phyloP scores from a whole-genome alignment of 2,113 vertebrate species.

The Hemibagrus wyckioides region DNA sequence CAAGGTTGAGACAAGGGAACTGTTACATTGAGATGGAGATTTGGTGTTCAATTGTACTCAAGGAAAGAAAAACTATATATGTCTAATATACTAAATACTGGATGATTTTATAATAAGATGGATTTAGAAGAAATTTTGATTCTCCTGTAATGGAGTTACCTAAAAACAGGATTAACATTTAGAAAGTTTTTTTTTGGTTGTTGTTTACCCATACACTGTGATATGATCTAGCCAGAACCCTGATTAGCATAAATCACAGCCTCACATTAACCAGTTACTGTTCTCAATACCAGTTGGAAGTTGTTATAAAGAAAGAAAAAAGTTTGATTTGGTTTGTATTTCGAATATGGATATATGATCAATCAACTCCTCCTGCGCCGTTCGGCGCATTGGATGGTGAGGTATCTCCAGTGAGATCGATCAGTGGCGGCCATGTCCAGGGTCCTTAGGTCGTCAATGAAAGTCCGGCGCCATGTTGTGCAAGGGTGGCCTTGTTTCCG shows the following conservation, averaged over 20 bases:
- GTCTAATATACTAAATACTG: not conserved
- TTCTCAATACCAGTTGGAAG: too few species aligned
- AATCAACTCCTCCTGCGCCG: too few species aligned
- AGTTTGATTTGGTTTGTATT: too few species aligned
- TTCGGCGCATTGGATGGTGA: too few species aligned
- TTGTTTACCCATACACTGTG: not conserved
- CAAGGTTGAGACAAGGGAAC: constrained; percentile 22
- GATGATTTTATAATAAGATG: constrained; percentile 1
- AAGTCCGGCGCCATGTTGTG: too few species aligned
- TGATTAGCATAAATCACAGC: not conserved
- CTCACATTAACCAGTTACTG: not conserved
- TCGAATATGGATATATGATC: too few species aligned
- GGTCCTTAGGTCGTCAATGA: too few species aligned
- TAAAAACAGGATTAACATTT: not conserved
- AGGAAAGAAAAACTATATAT: not conserved
- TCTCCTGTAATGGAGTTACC: not conserved
- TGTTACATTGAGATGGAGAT: constrained; percentile 13
- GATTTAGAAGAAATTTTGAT: not conserved
- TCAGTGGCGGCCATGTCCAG: too few species aligned
- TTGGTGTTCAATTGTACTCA: not conserved
- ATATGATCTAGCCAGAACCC: not conserved
- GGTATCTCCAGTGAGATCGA: too few species aligned
- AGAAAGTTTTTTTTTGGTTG: not conserved
- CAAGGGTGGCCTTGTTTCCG: too few species aligned
- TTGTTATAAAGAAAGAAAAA: too few species aligned